phyloP scores from a whole-genome alignment of 2,113 vertebrate genomes.

The Mixornis gularis region DNA sequence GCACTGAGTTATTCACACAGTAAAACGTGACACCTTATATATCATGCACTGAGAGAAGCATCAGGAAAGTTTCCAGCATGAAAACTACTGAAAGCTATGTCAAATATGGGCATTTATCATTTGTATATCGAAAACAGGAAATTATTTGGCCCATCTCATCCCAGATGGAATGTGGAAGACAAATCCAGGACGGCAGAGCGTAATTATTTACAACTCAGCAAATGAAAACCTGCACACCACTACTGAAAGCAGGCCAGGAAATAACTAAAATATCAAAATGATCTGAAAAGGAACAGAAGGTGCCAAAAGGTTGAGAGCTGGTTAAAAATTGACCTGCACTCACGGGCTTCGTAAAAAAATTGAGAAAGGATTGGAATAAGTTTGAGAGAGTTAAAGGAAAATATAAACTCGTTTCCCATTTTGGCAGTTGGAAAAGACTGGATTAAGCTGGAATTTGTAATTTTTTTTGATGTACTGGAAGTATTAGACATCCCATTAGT shows the following conservation, averaged over 20 bases:
- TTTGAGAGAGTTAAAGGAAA: background rate
- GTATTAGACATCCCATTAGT: background rate
- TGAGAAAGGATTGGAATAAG: background rate
- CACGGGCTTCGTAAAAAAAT: background rate
- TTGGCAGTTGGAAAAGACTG: background rate
- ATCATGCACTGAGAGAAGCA: constrained; percentile 16
- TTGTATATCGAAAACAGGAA: constrained; percentile 72
- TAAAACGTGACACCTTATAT: background rate
- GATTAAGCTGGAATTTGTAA: background rate
- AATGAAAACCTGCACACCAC: constrained; percentile 61
- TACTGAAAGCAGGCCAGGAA: constrained; percentile 68
- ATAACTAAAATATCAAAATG: constrained; percentile 64
- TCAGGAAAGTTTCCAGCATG: constrained; percentile 47
- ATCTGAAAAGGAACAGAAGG: constrained; percentile 70
- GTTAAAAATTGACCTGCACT: constrained; percentile 17
- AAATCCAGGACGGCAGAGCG: constrained; percentile 36
- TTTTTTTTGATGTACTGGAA: background rate
- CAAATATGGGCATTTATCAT: constrained; percentile 69
- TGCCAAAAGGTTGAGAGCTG: constrained; percentile 65
- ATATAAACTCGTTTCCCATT: background rate
- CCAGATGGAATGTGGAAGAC: constrained; percentile 64
- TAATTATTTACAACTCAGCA: constrained; percentile 61
- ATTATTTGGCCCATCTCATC: constrained; percentile 74
- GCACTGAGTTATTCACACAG: background rate
- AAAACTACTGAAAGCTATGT: constrained; percentile 64